Evolutionary conservation across 2,113 vertebrate genomes (phyloP).

Genomic region (Sarotherodon lohbergeri): DNA sequence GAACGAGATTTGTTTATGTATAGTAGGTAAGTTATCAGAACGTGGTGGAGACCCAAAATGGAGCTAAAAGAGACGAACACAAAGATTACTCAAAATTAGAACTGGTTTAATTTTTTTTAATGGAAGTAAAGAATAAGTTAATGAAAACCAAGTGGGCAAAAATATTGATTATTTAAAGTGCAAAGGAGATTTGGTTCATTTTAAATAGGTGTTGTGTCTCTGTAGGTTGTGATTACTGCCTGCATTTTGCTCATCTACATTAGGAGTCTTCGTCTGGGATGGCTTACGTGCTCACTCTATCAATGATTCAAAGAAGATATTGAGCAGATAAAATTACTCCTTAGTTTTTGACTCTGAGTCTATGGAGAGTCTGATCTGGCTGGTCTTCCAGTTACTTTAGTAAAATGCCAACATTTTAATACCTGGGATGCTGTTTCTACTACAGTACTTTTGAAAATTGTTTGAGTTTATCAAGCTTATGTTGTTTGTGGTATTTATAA

Average conservation of each 20-base stretch:
- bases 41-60: neutral
- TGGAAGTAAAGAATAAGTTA: neutral
- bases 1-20: slow-evolving; percentile 99
- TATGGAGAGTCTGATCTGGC: neutral
- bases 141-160: neutral
- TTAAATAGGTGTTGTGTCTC: neutral
- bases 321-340: neutral
- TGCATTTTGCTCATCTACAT: neutral
- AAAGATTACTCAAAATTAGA: neutral
- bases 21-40: slow-evolving; percentile 86
- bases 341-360: neutral
- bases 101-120: neutral
- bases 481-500: neutral
- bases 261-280: neutral
- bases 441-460: neutral
- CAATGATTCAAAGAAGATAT: neutral
- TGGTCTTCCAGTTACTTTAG: neutral
- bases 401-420: neutral
- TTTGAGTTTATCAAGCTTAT: neutral
- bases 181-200: neutral
- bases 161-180: neutral
- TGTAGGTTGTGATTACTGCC: neutral
- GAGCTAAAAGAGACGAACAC: neutral
- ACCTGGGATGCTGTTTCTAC: neutral
- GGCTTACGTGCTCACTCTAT: neutral